Base-by-base conservation (phyloP, 2,797 vertebrate species). In the Acestrorhynchus altus region DNA sequence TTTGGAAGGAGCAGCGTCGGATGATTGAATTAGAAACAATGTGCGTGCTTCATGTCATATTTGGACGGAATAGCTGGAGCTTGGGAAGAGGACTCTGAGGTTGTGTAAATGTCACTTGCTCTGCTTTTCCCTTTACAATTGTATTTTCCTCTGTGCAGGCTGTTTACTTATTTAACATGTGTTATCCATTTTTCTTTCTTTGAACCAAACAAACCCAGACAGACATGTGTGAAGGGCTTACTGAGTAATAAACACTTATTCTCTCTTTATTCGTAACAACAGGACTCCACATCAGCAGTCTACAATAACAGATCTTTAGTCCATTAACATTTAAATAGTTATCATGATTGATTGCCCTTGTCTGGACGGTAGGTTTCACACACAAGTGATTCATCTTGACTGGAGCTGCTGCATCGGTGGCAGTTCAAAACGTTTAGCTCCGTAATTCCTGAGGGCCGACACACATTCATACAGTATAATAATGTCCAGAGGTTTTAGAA, bases 321-420 rank as follows among this genome's bases (percentile, higher is more conserved):
- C 76, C 65, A 79, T 89, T 88, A 89, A 88, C 84, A 89, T 91
- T 88, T 88, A 88, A 89, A 89, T 83, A 82, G 64, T 77, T 83
- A 80, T 77, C 59, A 42, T 61, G 63, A 89, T 78, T 88, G 85
- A 90, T 83, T 73, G 86, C 74, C 65, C 82, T 74, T 76, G 64
- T 88, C 86, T 87, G 86, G 88, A 89, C 84, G 72, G 83, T 82
- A 88, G 83, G 86, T 88, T 86, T 76, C 80, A 84, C 85, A 86
- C 84, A 75, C 69, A 84, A 88, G 76, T 76, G 82, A 84, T 86
- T 88, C 60, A 75, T 84, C 80, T 86, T 74, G 65, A 81, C 67
- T 24, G 0, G 22, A 64, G 61, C n/a, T 40, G 35, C 35, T 64
- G 2, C 12, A 12, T 40, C 35, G 40, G n/a, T 18, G 18, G 35